These are phyloP conservation scores for Euschistus heros DNA, from an alignment of 1,140 invertebrate genomes.

Conservation along the genomic window DNA sequence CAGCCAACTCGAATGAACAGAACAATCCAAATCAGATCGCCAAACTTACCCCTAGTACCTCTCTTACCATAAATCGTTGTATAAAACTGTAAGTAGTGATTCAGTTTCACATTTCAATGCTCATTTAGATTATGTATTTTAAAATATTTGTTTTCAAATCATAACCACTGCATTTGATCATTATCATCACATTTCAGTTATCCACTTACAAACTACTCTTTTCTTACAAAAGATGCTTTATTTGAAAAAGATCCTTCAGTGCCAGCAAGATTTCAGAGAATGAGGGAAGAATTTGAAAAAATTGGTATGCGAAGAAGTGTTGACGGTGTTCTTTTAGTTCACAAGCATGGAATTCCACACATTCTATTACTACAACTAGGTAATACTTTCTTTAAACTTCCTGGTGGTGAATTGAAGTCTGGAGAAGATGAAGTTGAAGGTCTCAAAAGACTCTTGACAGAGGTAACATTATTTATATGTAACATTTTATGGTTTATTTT, in stretches of 20 bases:
- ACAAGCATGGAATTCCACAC: slow-evolving; percentile 96
- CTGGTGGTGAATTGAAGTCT: slow-evolving; percentile 94
- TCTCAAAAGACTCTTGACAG: slow-evolving; percentile 83
- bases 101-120: background rate
- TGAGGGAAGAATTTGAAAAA: slow-evolving; percentile 97
- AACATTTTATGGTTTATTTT: too few species aligned
- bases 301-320: slow-evolving; percentile 85
- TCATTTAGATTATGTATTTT: too few species aligned
- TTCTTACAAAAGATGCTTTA: slow-evolving; percentile 96
- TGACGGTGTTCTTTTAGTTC: slow-evolving; percentile 92
- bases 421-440: slow-evolving; percentile 97
- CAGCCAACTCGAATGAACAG: slow-evolving; percentile 1
- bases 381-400: slow-evolving; percentile 98
- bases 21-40: background rate
- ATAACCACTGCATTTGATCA: too few species aligned
- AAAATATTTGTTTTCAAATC: too few species aligned
- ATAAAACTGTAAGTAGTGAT: background rate
- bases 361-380: slow-evolving; percentile 93
- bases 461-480: too few species aligned
- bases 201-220: slow-evolving; percentile 97
- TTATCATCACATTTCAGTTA: slow-evolving; percentile 48
- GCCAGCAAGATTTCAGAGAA: slow-evolving; percentile 94
- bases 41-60: background rate
- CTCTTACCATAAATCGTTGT: background rate
- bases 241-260: slow-evolving; percentile 99